These are phyloP conservation scores for Sebastes wilsoni DNA, from an alignment of 2,797 vertebrate genomes.

Conservation along the genomic window DNA sequence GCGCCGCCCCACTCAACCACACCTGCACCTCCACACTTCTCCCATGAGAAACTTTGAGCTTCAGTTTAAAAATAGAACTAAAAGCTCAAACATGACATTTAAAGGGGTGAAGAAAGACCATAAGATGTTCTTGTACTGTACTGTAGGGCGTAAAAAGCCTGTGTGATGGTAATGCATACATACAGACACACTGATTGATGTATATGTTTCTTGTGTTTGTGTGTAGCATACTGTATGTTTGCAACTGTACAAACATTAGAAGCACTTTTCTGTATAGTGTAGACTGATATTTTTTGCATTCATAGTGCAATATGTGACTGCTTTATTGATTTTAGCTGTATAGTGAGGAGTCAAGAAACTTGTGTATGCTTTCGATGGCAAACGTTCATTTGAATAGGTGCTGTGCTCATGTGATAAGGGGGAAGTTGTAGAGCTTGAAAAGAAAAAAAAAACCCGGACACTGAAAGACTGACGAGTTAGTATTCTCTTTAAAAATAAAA, in stretches of 20 bases:
- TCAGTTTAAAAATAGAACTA: not conserved
- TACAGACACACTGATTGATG: conserved; percentile 55
- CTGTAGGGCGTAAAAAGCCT: conserved; percentile 71
- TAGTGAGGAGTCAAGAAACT: conserved; percentile 16
- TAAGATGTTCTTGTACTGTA: conserved; percentile 75
- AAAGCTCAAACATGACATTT: conserved; percentile 8
- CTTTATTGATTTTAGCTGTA: conserved; percentile 55
- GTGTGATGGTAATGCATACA: conserved; percentile 57
- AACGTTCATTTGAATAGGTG: not conserved
- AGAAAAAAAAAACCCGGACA: not conserved
- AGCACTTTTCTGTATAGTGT: conserved; percentile 72
- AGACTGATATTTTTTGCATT: conserved; percentile 71
- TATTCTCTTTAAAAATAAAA: conserved; percentile 36
- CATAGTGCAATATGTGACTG: conserved; percentile 81
- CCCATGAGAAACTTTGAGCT: conserved; percentile 1
- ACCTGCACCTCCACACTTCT: conserved; percentile 18
- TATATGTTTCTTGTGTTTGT: conserved; percentile 61
- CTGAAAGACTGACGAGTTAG: conserved; percentile 18
- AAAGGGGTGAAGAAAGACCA: conserved; percentile 21
- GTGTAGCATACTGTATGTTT: conserved; percentile 61
- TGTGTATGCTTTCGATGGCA: conserved; percentile 28
- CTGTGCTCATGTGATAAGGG: conserved; percentile 17
- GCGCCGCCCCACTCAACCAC: conserved; percentile 4
- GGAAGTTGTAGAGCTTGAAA: conserved; percentile 3
- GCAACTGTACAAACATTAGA: conserved; percentile 61